Evolutionary conservation across 2,888 invertebrate genomes (phyloP).

Genomic region (Nezara viridula): DNA sequence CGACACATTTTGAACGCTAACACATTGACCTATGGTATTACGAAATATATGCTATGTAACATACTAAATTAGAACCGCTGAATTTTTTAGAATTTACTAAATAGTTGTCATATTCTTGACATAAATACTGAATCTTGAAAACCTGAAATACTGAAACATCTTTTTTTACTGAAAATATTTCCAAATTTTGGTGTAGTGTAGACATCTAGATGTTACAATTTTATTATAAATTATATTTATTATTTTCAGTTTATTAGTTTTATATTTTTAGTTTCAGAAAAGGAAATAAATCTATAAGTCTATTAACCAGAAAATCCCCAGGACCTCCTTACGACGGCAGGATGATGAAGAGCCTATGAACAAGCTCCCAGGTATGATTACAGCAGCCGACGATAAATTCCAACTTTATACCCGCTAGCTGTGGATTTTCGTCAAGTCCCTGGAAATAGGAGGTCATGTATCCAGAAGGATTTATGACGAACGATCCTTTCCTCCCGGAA

Average conservation of each 20-base stretch:
- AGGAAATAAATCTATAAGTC: conserved; percentile 30
- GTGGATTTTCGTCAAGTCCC: conserved; percentile 51
- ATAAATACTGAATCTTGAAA: too few relatives aligned
- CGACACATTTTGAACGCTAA: too few relatives aligned
- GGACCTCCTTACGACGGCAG: background rate
- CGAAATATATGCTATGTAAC: too few relatives aligned
- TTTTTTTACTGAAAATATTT: too few relatives aligned
- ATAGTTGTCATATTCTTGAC: too few relatives aligned
- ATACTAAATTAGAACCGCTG: too few relatives aligned
- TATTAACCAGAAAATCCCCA: conserved; percentile 11
- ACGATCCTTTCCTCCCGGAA: conserved; percentile 30
- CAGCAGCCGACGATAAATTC: conserved; percentile 33
- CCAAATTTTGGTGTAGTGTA: too few relatives aligned
- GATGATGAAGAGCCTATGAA: conserved; percentile 40
- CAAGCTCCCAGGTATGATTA: conserved; percentile 23
- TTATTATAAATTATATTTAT: background rate
- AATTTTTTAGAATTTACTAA: too few relatives aligned
- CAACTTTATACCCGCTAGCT: conserved; percentile 38
- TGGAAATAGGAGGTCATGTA: conserved; percentile 45
- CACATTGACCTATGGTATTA: too few relatives aligned
- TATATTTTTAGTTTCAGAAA: background rate
- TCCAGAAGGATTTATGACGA: conserved; percentile 48
- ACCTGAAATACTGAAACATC: too few relatives aligned
- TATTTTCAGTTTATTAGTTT: background rate
- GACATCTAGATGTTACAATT: too few relatives aligned